A percentile compares a stretch with the other conserved stretches of the same genome.
phyloP scores from a whole-genome alignment of 2,888 invertebrate species.

The Himalopsyche japonica region DNA sequence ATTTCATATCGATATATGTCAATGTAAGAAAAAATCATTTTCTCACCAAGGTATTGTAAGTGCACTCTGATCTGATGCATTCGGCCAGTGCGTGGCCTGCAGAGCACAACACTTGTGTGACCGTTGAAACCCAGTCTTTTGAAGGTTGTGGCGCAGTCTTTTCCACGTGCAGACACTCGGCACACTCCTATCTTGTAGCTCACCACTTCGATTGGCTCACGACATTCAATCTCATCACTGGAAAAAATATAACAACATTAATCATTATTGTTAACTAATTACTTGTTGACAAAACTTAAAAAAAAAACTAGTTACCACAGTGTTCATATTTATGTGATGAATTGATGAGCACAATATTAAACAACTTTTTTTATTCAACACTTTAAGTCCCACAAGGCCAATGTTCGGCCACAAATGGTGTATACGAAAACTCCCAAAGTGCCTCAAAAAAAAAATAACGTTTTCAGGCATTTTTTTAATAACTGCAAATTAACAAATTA shows the following conservation, averaged over 20 bases:
- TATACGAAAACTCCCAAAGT: too few relatives aligned
- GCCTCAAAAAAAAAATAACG: too few relatives aligned
- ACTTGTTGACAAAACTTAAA: too few relatives aligned
- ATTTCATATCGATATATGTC: too few relatives aligned
- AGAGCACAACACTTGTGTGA: conserved; percentile 89
- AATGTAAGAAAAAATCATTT: not conserved
- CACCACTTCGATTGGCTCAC: conserved; percentile 89
- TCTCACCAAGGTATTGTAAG: conserved; percentile 89
- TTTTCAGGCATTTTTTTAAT: too few relatives aligned
- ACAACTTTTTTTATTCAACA: too few relatives aligned
- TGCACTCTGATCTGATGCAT: conserved; percentile 99
- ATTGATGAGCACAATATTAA: too few relatives aligned
- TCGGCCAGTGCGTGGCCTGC: conserved; percentile 93
- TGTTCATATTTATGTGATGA: too few relatives aligned
- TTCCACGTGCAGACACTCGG: conserved; percentile 90
- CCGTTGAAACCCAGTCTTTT: conserved; percentile 86
- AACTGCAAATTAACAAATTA: too few relatives aligned
- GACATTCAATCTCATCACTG: conserved; percentile 82
- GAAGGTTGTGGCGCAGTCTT: conserved; percentile 90
- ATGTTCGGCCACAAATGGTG: too few relatives aligned
- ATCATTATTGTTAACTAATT: not conserved
- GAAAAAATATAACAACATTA: conserved; percentile 39
- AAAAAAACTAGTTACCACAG: too few relatives aligned
- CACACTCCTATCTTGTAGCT: conserved; percentile 96
- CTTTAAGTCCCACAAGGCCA: too few relatives aligned